A percentile compares a stretch with the other conserved stretches of the same genome.
These are phyloP conservation scores for Scrobipalpa atriplicella DNA, from an alignment of 2,888 invertebrate species.

Conservation along the genomic window DNA sequence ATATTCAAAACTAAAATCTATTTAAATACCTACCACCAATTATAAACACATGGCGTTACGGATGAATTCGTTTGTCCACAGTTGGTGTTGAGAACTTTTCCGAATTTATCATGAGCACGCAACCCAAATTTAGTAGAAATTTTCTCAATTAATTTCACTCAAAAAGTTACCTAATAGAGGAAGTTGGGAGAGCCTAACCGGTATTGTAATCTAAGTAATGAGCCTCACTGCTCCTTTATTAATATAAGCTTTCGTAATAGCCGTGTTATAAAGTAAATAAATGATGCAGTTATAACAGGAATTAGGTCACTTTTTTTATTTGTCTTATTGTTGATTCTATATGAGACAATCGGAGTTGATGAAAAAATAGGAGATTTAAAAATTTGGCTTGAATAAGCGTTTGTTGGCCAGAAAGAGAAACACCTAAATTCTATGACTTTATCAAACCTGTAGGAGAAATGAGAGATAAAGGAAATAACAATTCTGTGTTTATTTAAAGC, in stretches of 20 bases:
- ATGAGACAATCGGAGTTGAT: too few relatives aligned
- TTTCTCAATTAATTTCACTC: slow-evolving; percentile 58
- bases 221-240: slow-evolving; percentile 33
- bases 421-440: too few relatives aligned
- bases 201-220: slow-evolving; percentile 51
- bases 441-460: too few relatives aligned
- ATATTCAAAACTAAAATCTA: slow-evolving; percentile 10
- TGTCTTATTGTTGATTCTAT: too few relatives aligned
- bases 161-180: slow-evolving; percentile 52
- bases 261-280: slow-evolving; percentile 36
- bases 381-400: too few relatives aligned
- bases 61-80: slow-evolving; percentile 38
- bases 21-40: slow-evolving; percentile 14
- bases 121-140: slow-evolving; percentile 53
- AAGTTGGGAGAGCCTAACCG: slow-evolving; percentile 50
- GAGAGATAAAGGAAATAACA: too few relatives aligned
- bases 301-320: too few relatives aligned
- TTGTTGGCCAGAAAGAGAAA: too few relatives aligned
- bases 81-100: slow-evolving; percentile 47
- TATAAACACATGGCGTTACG: slow-evolving; percentile 29
- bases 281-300: slow-evolving; percentile 27
- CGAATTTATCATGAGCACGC: slow-evolving; percentile 50
- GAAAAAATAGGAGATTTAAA: too few relatives aligned
- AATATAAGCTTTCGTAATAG: slow-evolving; percentile 7
- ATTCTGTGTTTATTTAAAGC: too few relatives aligned